These are phyloP conservation scores for Antechinus flavipes DNA, from an alignment of 2,113 vertebrate species.

Conservation along the genomic window DNA sequence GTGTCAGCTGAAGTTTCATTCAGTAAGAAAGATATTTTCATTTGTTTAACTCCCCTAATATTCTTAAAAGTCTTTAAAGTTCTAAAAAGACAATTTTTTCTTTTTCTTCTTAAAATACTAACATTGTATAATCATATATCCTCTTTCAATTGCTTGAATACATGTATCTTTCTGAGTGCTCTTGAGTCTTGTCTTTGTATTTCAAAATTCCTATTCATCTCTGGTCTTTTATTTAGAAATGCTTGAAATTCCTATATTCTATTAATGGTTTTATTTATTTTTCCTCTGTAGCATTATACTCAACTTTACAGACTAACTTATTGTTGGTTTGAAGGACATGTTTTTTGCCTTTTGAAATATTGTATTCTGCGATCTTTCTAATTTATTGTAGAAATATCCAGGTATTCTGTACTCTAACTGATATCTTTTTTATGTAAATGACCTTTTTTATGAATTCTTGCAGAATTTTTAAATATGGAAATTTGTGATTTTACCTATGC, in stretches of 20 bases:
- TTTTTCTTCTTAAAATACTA: not conserved
- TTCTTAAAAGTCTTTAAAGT: not conserved
- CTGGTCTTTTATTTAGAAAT: not conserved
- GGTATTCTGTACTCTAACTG: too few species aligned
- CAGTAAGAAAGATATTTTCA: not conserved
- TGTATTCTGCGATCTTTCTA: not conserved
- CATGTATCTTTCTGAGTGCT: not conserved
- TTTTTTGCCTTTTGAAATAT: not conserved
- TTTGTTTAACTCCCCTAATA: not conserved
- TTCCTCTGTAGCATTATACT: not conserved
- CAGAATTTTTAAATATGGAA: too few species aligned
- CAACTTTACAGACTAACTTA: not conserved
- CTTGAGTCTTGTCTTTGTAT: not conserved
- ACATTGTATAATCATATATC: not conserved
- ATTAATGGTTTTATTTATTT: not conserved
- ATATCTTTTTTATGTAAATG: too few species aligned
- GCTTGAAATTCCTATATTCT: not conserved
- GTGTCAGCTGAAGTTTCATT: conserved; percentile 34
- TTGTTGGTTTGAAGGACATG: not conserved
- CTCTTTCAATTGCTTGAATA: not conserved
- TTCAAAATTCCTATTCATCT: not conserved
- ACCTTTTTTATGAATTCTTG: too few species aligned
- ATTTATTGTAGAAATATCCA: not conserved
- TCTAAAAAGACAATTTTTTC: too few species aligned
- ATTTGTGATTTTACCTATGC: too few species aligned